phyloP scores from a whole-genome alignment of 2,888 invertebrate species.

The Epinotia brunnichana region DNA sequence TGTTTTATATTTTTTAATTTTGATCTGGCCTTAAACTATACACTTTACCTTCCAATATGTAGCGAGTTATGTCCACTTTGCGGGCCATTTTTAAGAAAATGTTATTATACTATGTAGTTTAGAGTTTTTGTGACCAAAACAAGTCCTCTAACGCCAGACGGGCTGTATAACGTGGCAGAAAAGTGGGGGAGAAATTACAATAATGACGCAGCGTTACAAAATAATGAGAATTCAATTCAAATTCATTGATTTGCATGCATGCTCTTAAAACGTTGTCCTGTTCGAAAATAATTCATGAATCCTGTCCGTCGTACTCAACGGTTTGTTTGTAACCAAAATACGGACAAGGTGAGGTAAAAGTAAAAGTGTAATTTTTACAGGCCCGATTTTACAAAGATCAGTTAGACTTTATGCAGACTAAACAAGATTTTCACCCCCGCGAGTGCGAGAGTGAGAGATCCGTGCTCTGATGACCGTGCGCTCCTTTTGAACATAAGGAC shows the following conservation, averaged over 20 bases:
- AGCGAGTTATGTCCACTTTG: too few relatives aligned
- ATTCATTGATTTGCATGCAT: constrained; percentile 13
- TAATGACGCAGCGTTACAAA: not conserved
- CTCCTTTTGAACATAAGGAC: too few relatives aligned
- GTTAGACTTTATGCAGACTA: too few relatives aligned
- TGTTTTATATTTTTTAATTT: too few relatives aligned
- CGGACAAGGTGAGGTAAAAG: not conserved
- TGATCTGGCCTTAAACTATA: too few relatives aligned
- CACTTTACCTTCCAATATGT: too few relatives aligned
- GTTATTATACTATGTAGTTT: not conserved
- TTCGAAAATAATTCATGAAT: constrained; percentile 11
- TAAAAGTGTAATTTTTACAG: too few relatives aligned
- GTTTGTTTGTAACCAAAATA: not conserved
- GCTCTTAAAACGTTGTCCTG: not conserved
- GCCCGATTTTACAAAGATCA: too few relatives aligned
- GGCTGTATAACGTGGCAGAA: not conserved
- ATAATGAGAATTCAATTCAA: not conserved
- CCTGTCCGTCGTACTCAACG: not conserved
- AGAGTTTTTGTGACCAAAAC: not conserved
- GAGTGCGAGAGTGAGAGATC: too few relatives aligned
- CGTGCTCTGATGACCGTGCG: too few relatives aligned
- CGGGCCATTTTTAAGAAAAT: too few relatives aligned
- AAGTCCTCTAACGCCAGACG: not conserved
- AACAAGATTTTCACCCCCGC: too few relatives aligned
- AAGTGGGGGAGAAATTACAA: constrained; percentile 1